phyloP scores from a whole-genome alignment of 2,888 invertebrate species.

The Drosophila trichaetosa region DNA sequence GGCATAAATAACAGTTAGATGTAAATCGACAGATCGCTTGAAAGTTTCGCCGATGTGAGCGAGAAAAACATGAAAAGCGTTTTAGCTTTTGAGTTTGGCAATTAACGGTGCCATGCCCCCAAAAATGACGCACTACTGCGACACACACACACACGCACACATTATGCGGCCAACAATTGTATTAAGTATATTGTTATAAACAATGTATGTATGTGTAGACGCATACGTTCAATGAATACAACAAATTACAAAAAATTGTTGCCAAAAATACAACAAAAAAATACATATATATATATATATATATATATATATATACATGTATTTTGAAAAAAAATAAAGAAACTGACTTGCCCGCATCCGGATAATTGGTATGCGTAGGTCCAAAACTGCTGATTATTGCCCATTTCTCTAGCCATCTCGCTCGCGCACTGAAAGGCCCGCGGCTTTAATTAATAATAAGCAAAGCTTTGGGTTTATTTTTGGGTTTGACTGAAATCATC shows the following conservation, averaged over 20 bases:
- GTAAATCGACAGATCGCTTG: constrained; percentile 21
- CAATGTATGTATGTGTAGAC: background rate
- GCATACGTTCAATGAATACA: constrained; percentile 30
- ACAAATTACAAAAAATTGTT: constrained; percentile 39
- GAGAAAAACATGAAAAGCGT: constrained; percentile 53
- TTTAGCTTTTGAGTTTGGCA: constrained; percentile 41
- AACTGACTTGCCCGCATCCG: constrained; percentile 72
- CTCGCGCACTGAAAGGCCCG: constrained; percentile 40
- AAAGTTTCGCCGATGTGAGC: constrained; percentile 21
- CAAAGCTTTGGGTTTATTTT: constrained; percentile 12
- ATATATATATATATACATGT: background rate
- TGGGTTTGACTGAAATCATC: constrained; percentile 12
- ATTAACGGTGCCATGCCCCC: constrained; percentile 13
- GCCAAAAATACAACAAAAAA: constrained; percentile 19
- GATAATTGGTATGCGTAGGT: constrained; percentile 59
- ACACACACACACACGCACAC: background rate
- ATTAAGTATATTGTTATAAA: constrained; percentile 37
- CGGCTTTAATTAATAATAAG: constrained; percentile 51
- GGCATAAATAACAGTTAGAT: background rate
- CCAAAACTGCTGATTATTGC: constrained; percentile 29
- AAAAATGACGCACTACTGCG: constrained; percentile 46
- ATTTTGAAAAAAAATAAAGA: constrained; percentile 24
- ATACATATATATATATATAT: too few species aligned
- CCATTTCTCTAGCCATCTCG: constrained; percentile 54
- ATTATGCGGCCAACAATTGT: constrained; percentile 43